A percentile compares a stretch with the other conserved stretches of the same genome.
Conservation (phyloP, 2,113 vertebrate genomes). For the Anoplopoma fimbria region DNA sequence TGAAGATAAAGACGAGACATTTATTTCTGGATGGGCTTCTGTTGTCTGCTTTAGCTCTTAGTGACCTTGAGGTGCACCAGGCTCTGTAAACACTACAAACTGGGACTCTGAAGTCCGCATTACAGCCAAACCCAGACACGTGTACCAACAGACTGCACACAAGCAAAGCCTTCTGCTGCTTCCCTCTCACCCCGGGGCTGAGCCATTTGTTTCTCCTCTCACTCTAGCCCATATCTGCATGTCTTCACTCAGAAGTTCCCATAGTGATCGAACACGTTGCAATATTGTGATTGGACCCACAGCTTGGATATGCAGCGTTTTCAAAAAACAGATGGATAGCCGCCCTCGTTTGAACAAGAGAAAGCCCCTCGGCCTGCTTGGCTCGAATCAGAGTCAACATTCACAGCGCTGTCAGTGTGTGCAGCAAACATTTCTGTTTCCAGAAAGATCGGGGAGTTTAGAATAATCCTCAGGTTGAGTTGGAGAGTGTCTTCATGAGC, state of each 20-base stretch:
- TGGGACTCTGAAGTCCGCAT: conserved; percentile 60
- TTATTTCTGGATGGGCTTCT: conserved; percentile 37
- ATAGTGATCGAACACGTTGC: conserved; percentile 37
- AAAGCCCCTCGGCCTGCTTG: conserved; percentile 40
- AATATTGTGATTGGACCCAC: conserved; percentile 44
- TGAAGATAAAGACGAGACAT: conserved; percentile 8
- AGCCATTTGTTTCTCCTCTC: conserved; percentile 67
- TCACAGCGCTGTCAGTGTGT: conserved; percentile 37
- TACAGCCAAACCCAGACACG: conserved; percentile 48
- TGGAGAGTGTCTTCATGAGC: neutral
- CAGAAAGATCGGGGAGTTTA: neutral
- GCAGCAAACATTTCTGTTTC: conserved; percentile 45
- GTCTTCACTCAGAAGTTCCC: conserved; percentile 42
- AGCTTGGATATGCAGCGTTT: conserved; percentile 36
- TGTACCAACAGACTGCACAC: conserved; percentile 65
- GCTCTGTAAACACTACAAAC: conserved; percentile 60
- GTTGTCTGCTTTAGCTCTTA: conserved; percentile 8
- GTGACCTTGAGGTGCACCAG: conserved; percentile 57
- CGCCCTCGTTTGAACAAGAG: conserved; percentile 13
- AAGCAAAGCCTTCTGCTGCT: conserved; percentile 70
- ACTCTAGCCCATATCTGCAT: conserved; percentile 43
- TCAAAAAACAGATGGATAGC: conserved; percentile 59
- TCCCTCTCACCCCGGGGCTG: conserved; percentile 60
- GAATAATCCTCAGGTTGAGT: neutral
- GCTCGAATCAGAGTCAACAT: conserved; percentile 37